These are phyloP conservation scores for Fukomys damarensis DNA, from an alignment of 2,113 vertebrate genomes.

Conservation along the genomic window DNA sequence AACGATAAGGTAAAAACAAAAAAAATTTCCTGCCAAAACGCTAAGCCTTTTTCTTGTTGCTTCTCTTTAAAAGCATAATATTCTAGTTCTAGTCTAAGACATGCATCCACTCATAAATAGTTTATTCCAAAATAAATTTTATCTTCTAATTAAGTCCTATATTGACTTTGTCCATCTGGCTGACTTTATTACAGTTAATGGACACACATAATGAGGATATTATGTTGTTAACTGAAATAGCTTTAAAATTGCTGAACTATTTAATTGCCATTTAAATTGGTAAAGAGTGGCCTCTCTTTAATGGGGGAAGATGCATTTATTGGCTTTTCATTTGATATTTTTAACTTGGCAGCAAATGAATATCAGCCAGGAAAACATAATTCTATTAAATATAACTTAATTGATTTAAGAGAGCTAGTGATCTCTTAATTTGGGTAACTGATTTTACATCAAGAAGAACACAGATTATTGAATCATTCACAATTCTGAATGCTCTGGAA, in stretches of 20 bases:
- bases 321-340: conserved; percentile 39
- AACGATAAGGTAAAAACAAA: neutral
- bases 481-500: neutral
- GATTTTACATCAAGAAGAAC: conserved; percentile 5
- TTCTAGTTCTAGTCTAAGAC: neutral
- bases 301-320: neutral
- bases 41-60: neutral
- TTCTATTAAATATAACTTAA: conserved; percentile 54
- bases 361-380: conserved; percentile 16
- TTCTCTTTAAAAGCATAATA: neutral
- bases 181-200: conserved; percentile 3
- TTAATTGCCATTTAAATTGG: conserved; percentile 41
- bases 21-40: neutral
- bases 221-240: conserved; percentile 56
- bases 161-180: conserved; percentile 47
- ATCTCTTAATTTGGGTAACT: conserved; percentile 1
- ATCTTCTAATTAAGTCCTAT: conserved; percentile 9
- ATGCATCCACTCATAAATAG: neutral
- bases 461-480: neutral
- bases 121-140: conserved; percentile 23
- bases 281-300: conserved; percentile 31
- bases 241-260: conserved; percentile 52
- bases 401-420: conserved; percentile 15
- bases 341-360: conserved; percentile 43
- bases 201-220: neutral